Evolutionary conservation across 2,797 vertebrate genomes (phyloP).

Genomic region (Pangasius krempfi): DNA sequence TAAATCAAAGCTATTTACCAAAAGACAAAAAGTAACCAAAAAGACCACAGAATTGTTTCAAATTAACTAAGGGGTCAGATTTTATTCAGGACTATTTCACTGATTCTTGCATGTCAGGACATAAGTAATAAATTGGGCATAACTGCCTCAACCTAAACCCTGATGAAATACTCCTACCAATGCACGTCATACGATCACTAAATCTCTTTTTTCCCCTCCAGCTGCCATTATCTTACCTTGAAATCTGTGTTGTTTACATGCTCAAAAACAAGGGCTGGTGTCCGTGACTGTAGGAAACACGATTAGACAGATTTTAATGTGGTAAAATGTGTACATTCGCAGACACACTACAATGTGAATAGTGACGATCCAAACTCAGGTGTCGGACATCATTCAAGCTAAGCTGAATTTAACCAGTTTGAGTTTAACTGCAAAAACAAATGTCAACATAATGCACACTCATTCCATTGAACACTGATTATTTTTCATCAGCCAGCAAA

Average conservation of each 20-base stretch:
- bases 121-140: not conserved
- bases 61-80: not conserved
- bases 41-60: not conserved
- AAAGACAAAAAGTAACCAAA: not conserved
- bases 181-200: not conserved
- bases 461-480: not conserved
- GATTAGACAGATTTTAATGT: not conserved
- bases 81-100: not conserved
- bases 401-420: not conserved
- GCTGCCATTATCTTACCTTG: slow-evolving; percentile 80
- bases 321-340: not conserved
- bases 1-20: not conserved
- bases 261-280: slow-evolving; percentile 98
- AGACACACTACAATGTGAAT: not conserved
- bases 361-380: not conserved
- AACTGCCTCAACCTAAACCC: not conserved
- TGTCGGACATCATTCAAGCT: not conserved
- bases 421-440: not conserved
- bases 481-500: not conserved
- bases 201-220: not conserved
- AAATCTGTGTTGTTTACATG: slow-evolving; percentile 99
- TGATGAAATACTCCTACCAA: not conserved
- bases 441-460: not conserved
- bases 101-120: not conserved
- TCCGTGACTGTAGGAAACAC: slow-evolving; percentile 78